Evolutionary conservation across 2,888 invertebrate genomes (phyloP).

Genomic region (Lypha dubia): DNA sequence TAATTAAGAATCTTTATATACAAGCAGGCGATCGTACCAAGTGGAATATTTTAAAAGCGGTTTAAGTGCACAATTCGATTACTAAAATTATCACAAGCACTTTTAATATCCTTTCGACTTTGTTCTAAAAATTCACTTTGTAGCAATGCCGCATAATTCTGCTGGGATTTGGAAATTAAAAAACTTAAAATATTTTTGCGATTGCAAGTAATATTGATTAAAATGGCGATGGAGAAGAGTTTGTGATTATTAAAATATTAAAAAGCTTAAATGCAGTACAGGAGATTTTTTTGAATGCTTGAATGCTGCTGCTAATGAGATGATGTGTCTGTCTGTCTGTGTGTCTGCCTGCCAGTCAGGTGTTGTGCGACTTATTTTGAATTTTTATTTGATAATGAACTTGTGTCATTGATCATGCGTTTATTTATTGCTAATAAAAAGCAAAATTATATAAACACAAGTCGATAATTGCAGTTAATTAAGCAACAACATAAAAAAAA

Average conservation of each 20-base stretch:
- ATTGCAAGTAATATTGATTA: slow-evolving; percentile 9
- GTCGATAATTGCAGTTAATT: slow-evolving; percentile 20
- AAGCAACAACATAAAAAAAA: neutral
- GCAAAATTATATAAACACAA: slow-evolving; percentile 6
- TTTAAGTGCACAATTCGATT: too few relatives aligned
- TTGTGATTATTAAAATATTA: neutral
- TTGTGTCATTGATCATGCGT: slow-evolving; percentile 63
- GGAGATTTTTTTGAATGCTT: slow-evolving; percentile 12
- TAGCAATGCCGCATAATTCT: neutral
- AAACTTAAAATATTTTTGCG: slow-evolving; percentile 1
- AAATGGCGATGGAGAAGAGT: neutral
- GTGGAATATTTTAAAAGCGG: neutral
- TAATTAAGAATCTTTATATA: slow-evolving; percentile 3
- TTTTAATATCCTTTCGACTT: neutral
- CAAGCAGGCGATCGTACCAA: neutral
- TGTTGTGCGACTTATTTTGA: slow-evolving; percentile 17
- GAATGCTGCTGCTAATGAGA: slow-evolving; percentile 17
- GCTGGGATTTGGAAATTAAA: neutral
- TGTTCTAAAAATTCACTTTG: neutral
- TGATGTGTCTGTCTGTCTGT: slow-evolving; percentile 27
- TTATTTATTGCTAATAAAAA: slow-evolving; percentile 21
- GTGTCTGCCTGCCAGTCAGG: slow-evolving; percentile 20
- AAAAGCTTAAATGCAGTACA: slow-evolving; percentile 12
- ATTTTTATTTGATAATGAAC: slow-evolving; percentile 64
- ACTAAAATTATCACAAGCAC: neutral